Conservation (phyloP, 2,113 vertebrate species). For the Cebus imitator region DNA sequence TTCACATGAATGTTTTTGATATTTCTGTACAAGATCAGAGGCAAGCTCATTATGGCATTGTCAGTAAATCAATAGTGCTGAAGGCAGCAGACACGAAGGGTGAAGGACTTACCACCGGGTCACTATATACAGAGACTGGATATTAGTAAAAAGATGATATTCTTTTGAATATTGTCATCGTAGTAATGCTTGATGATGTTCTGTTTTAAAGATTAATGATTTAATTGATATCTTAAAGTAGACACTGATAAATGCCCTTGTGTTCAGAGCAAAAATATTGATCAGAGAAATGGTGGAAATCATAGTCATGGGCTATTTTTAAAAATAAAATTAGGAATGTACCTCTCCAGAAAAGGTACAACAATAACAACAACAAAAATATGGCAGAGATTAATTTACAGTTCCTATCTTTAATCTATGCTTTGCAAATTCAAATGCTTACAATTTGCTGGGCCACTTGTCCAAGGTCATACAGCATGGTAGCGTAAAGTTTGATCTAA, state of each 20-base stretch:
- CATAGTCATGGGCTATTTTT: background rate
- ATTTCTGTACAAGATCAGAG: background rate
- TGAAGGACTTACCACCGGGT: background rate
- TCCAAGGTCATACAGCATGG: background rate
- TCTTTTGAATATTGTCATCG: conserved; percentile 19
- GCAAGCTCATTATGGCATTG: background rate
- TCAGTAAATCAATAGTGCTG: background rate
- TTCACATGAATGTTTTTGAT: background rate
- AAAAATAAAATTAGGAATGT: background rate
- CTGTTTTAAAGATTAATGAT: conserved; percentile 58
- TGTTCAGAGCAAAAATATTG: conserved; percentile 39
- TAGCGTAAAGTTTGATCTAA: background rate
- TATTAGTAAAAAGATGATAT: background rate
- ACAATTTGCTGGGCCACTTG: background rate
- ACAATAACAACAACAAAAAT: background rate
- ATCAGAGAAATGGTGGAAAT: conserved; percentile 18
- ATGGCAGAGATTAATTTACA: background rate
- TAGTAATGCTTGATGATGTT: conserved; percentile 29
- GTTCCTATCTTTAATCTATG: background rate
- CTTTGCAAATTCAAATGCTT: background rate
- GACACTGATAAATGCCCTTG: background rate
- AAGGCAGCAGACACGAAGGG: background rate
- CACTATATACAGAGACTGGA: background rate
- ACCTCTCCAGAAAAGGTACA: background rate
- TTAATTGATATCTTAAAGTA: conserved; percentile 48